Evolutionary conservation across 2,888 invertebrate species (phyloP).

Genomic region (Candidula unifasciata): DNA sequence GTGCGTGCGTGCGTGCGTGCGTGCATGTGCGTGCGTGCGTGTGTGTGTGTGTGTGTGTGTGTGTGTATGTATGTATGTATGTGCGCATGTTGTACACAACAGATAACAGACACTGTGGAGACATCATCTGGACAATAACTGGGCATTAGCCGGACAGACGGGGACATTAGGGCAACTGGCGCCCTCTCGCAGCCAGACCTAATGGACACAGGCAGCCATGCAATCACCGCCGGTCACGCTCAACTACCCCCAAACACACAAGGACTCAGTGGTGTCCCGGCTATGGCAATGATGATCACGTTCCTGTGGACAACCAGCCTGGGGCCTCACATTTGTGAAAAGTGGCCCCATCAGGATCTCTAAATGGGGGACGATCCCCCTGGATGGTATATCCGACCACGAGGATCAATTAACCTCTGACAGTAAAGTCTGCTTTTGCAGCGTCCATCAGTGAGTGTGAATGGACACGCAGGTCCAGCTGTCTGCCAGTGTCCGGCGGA

Average conservation of each 20-base stretch:
- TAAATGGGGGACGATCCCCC: not conserved
- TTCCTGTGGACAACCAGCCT: not conserved
- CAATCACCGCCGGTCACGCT: conserved; percentile 25
- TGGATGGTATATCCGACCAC: conserved; percentile 4
- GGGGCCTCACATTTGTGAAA: not conserved
- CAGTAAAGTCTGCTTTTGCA: not conserved
- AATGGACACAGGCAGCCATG: conserved; percentile 16
- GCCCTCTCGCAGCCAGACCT: not conserved
- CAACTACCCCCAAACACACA: conserved; percentile 24
- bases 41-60: too few relatives aligned
- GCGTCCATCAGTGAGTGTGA: not conserved
- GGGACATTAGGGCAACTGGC: conserved; percentile 13
- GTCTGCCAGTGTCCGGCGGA: too few relatives aligned
- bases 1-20: too few relatives aligned
- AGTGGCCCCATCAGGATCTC: conserved; percentile 35
- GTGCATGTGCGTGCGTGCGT: too few relatives aligned
- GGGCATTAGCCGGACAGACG: not conserved
- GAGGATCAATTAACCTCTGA: conserved; percentile 33
- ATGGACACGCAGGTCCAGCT: too few relatives aligned
- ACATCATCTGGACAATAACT: conserved; percentile 1
- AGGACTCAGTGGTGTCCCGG: not conserved
- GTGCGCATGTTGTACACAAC: not conserved
- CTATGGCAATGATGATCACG: not conserved
- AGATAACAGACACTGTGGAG: not conserved
- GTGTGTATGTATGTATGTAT: too few relatives aligned